Conservation (phyloP, 2,113 vertebrate species). For the Fregetta grallaria region DNA sequence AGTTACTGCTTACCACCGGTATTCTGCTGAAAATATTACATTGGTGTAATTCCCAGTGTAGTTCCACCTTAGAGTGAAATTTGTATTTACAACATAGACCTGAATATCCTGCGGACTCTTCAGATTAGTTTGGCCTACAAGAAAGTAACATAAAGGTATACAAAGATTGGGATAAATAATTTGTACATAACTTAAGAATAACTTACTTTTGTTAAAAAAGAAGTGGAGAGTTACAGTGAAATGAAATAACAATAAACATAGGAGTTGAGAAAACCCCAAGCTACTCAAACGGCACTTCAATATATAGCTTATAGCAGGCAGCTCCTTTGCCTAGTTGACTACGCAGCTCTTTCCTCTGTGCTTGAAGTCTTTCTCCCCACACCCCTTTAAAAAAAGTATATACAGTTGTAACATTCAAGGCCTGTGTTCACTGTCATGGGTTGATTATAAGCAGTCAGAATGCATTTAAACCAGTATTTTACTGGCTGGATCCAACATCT, state of each 20-base stretch:
- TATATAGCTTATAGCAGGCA: neutral
- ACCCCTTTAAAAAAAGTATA: neutral
- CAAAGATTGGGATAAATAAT: neutral
- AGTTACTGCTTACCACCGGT: slow-evolving; percentile 38
- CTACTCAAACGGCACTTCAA: neutral
- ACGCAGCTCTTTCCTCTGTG: neutral
- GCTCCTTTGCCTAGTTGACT: neutral
- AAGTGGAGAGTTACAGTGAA: neutral
- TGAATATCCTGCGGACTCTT: slow-evolving; percentile 6
- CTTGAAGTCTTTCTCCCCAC: neutral
- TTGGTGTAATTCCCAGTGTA: neutral
- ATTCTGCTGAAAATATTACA: slow-evolving; percentile 57
- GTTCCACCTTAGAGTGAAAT: slow-evolving; percentile 62
- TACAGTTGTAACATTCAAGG: neutral
- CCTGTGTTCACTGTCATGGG: neutral
- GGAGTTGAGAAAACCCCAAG: neutral
- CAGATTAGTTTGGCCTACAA: slow-evolving; percentile 25
- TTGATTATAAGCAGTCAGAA: neutral
- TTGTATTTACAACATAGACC: slow-evolving; percentile 49
- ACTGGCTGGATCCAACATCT: neutral
- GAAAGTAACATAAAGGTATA: neutral
- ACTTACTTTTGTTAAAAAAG: neutral
- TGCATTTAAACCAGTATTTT: neutral
- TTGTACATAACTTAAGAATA: neutral
- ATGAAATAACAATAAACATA: neutral